These are phyloP conservation scores for Rhynchophorus ferrugineus DNA, from an alignment of 1,140 invertebrate species.

Conservation along the genomic window DNA sequence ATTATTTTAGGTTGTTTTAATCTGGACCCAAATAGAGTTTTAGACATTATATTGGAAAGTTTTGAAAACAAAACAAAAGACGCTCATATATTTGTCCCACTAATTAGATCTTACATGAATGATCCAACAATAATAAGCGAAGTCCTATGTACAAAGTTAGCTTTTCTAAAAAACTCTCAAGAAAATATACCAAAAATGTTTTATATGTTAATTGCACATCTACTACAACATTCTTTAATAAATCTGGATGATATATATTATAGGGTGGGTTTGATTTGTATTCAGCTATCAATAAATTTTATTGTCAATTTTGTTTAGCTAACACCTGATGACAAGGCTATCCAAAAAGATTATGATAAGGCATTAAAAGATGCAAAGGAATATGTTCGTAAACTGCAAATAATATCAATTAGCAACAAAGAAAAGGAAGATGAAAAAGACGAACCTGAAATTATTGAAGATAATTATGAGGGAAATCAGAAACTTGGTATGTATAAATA, in stretches of 20 bases:
- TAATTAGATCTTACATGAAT: constrained; percentile 80
- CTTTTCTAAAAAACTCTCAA: constrained; percentile 57
- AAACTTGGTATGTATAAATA: constrained; percentile 62
- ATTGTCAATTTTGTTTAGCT: constrained; percentile 52
- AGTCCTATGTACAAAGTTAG: constrained; percentile 91
- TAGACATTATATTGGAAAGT: constrained; percentile 93
- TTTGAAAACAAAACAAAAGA: constrained; percentile 84
- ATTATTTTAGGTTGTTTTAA: constrained; percentile 86
- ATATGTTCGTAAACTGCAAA: constrained; percentile 77
- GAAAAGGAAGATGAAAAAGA: constrained; percentile 64
- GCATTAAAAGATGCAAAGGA: constrained; percentile 79
- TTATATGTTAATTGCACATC: constrained; percentile 81
- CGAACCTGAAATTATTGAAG: constrained; percentile 60
- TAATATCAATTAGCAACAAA: constrained; percentile 77
- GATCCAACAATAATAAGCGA: constrained; percentile 81
- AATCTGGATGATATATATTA: constrained; percentile 81
- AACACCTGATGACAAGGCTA: constrained; percentile 73
- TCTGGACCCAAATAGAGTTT: constrained; percentile 94
- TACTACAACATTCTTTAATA: constrained; percentile 83
- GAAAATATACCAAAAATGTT: constrained; percentile 70
- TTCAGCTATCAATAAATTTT: not conserved
- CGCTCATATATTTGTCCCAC: constrained; percentile 68
- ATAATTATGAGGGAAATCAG: constrained; percentile 77
- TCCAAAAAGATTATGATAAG: constrained; percentile 74
- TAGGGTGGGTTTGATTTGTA: constrained; percentile 61